Evolutionary conservation across 2,888 invertebrate species (phyloP).

Genomic region (Morpho deidamia): DNA sequence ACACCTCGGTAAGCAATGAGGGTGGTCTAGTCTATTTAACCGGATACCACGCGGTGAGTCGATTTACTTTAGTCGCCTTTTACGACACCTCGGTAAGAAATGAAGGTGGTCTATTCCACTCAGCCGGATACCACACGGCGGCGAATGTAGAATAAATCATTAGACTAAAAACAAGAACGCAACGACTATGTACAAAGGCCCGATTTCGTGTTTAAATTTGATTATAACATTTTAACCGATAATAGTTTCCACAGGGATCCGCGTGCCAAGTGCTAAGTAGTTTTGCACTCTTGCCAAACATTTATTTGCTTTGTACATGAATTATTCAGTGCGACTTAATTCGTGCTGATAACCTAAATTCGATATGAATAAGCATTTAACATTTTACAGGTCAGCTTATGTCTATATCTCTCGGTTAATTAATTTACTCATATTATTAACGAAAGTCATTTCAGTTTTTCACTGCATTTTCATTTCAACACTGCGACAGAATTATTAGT

Average conservation of each 20-base stretch:
- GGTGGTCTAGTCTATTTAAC: no score
- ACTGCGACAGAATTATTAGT: no score
- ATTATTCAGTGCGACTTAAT: slow-evolving; percentile 12
- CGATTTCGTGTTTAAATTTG: slow-evolving; percentile 9
- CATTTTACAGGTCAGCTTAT: neutral
- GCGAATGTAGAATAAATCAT: no score
- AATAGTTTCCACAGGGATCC: slow-evolving; percentile 22
- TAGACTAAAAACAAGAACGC: neutral
- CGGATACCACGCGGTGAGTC: no score
- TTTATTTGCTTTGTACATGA: slow-evolving; percentile 21
- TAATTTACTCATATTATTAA: neutral
- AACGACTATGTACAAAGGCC: slow-evolving; percentile 11
- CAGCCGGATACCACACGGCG: no score
- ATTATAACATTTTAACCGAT: slow-evolving; percentile 27
- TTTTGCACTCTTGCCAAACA: slow-evolving; percentile 27
- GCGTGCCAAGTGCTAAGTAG: slow-evolving; percentile 31
- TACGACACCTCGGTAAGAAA: no score
- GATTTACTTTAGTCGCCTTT: no score
- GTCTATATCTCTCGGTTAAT: no score
- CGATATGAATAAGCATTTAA: neutral
- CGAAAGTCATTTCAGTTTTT: no score
- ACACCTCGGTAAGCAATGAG: no score
- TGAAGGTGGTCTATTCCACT: no score
- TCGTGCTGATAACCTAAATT: slow-evolving; percentile 8
- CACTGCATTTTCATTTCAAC: no score